Percentiles rank a stretch among this genome's conserved stretches.
Conservation (phyloP, 2,113 vertebrate genomes). For the Phrynosoma blainvillii region DNA sequence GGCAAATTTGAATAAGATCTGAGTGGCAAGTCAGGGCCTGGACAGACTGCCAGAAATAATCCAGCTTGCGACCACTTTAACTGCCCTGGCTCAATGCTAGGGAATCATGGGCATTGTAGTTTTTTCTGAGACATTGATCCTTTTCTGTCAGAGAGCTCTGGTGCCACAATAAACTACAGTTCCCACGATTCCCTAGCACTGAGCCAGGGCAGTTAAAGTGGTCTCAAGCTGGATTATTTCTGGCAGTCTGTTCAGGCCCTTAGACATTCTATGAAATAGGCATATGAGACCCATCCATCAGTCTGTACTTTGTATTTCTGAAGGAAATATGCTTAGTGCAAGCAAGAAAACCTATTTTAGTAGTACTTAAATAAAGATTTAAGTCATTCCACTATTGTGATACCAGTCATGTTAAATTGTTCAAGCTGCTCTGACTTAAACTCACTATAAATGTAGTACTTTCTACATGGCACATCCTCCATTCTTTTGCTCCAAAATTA, state of each 20-base stretch:
- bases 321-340: background rate
- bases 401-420: background rate
- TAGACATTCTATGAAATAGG: background rate
- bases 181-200: too few species aligned
- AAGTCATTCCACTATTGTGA: background rate
- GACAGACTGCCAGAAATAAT: too few species aligned
- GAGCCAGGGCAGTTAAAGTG: too few species aligned
- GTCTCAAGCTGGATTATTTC: too few species aligned
- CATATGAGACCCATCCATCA: background rate
- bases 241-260: too few species aligned
- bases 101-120: too few species aligned
- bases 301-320: background rate
- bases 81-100: too few species aligned
- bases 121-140: too few species aligned
- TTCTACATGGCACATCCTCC: background rate
- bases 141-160: too few species aligned
- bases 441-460: background rate
- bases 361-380: background rate
- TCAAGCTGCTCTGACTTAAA: background rate
- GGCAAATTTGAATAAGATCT: background rate
- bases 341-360: background rate
- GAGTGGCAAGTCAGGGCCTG: background rate
- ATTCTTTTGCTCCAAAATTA: background rate
- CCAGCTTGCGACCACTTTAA: too few species aligned
- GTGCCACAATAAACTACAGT: too few species aligned